These are phyloP conservation scores for Balearica regulorum DNA, from an alignment of 2,797 vertebrate genomes.

Conservation along the genomic window DNA sequence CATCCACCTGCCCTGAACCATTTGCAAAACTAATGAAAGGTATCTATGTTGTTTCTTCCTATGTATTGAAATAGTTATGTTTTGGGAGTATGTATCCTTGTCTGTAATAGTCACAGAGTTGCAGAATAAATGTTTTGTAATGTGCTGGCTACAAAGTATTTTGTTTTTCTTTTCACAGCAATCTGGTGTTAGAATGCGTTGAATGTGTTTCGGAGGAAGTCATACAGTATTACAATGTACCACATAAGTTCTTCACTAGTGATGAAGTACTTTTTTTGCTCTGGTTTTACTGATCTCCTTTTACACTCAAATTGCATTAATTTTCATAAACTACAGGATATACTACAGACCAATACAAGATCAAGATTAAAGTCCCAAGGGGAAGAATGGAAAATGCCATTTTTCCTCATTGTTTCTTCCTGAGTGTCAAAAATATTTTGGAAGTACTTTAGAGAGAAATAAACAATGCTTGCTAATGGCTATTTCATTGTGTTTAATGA, in stretches of 20 bases:
- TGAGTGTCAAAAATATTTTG: not conserved
- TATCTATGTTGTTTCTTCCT: slow-evolving; percentile 50
- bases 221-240: not conserved
- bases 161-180: not conserved
- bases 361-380: not conserved
- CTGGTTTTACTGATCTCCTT: not conserved
- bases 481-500: not conserved
- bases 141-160: not conserved
- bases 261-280: not conserved
- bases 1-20: slow-evolving; percentile 92
- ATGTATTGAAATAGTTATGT: not conserved
- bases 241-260: not conserved
- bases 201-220: not conserved
- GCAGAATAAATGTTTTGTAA: not conserved
- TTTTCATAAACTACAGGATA: not conserved
- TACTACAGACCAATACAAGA: not conserved
- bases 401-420: not conserved
- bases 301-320: not conserved
- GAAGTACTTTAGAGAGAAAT: not conserved
- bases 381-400: not conserved
- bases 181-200: not conserved
- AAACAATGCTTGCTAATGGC: not conserved
- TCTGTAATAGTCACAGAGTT: not conserved
- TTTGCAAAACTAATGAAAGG: slow-evolving; percentile 97
- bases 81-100: not conserved